Evolutionary conservation across 1,140 invertebrate species (phyloP).

Genomic region (Anastrepha obliqua): DNA sequence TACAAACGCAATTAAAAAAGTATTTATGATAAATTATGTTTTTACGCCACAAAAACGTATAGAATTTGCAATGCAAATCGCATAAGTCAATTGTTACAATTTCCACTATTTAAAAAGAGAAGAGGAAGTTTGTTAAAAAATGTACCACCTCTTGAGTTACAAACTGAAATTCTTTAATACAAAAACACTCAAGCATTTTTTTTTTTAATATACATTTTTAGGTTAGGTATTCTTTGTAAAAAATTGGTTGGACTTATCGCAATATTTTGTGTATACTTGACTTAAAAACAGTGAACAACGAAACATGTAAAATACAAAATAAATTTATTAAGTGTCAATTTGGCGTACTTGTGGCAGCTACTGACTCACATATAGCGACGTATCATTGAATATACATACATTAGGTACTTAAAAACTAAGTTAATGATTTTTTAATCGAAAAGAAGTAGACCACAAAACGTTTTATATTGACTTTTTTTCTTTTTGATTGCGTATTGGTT

Average conservation of each 20-base stretch:
- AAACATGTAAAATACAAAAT: background rate
- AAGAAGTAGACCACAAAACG: background rate
- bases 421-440: conserved; percentile 17
- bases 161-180: background rate
- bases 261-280: background rate
- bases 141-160: background rate
- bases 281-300: background rate
- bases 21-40: too few relatives aligned
- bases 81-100: too few relatives aligned
- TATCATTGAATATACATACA: conserved; percentile 18
- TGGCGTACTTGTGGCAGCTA: background rate
- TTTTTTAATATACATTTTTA: background rate
- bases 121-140: background rate
- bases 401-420: conserved; percentile 27
- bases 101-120: background rate
- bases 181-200: background rate
- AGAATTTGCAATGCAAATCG: too few relatives aligned
- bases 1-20: background rate
- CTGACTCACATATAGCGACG: background rate
- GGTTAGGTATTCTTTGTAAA: background rate
- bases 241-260: conserved; percentile 32
- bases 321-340: conserved; percentile 1
- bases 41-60: too few relatives aligned
- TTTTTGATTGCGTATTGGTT: background rate
- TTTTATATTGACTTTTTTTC: background rate